Evolutionary conservation across 2,888 invertebrate species (phyloP).

Genomic region (Andrena flavipes): DNA sequence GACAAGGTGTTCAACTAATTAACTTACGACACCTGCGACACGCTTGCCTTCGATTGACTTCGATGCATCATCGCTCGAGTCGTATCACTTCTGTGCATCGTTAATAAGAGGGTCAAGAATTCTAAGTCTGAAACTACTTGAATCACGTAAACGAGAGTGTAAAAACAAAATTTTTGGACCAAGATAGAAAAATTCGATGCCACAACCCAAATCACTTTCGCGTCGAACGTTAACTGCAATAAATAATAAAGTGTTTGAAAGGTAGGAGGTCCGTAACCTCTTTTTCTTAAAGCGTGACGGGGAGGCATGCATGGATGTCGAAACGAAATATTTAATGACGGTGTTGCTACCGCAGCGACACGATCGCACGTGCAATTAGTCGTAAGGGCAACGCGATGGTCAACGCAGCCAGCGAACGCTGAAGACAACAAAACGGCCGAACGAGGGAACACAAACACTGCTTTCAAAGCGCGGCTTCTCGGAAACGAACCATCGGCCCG

Average conservation of each 20-base stretch:
- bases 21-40: constrained; percentile 26
- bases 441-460: background rate
- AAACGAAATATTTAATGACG: constrained; percentile 54
- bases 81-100: background rate
- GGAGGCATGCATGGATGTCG: constrained; percentile 46
- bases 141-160: background rate
- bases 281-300: constrained; percentile 52
- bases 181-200: too few relatives aligned
- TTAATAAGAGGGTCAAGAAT: background rate
- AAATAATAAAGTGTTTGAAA: constrained; percentile 9
- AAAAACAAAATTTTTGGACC: too few relatives aligned
- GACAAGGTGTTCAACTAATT: constrained; percentile 55
- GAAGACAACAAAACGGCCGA: constrained; percentile 11
- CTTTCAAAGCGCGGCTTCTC: constrained; percentile 11
- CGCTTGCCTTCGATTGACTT: constrained; percentile 24
- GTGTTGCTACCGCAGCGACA: constrained; percentile 42
- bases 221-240: background rate
- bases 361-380: constrained; percentile 53
- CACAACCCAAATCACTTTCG: background rate
- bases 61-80: constrained; percentile 1
- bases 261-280: constrained; percentile 36
- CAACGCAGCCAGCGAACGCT: constrained; percentile 26
- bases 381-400: constrained; percentile 22
- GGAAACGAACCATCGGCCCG: constrained; percentile 10
- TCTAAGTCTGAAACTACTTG: background rate